Base-by-base conservation (phyloP, 2,888 invertebrate genomes). In the Sarcophaga subvicina region DNA sequence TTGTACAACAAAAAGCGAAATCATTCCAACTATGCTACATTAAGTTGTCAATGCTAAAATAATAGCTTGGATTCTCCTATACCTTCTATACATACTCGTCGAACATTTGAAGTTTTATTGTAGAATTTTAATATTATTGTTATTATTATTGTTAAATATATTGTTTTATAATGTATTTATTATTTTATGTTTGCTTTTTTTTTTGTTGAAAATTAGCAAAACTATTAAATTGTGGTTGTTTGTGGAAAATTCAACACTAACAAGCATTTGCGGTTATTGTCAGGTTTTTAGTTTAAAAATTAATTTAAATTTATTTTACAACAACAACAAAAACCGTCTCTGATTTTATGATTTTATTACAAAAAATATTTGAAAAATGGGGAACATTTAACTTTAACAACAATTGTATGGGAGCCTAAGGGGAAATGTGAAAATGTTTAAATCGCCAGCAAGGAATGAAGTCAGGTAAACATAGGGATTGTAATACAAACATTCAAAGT, bases 151-250 rank as follows among this genome's bases (percentile, higher is more conserved):
- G 62, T 60, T 45, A n/a, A 17, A 49, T 37, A 49, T 77, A 27
- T 17, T 59, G 59, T 17, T 60, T 22, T 20, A 37, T 54, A 59
- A 37, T n/a, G 20, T 77, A 54, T 6, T 67, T 62, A n/a, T 62
- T 20, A 62, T 20, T 45, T 22, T 63, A 66, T 8, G 63, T 67
- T 47, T 67, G 22, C 11, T 25, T 67, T 10, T n/a, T 71, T 27
- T 49, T 69, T 69, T 63, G 77, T 66, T 25, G 49, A 77, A 69
- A 83, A 81, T 87, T 84, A 87, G 84, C 67, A 69, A 78, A 84
- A 84, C 87, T 76, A 76, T 83, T 81, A 75, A 81, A 81, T 71
- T 84, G 87, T 60, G 84, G 87, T 84, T 81, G 70, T 67, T 64
- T 76, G 81, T 63, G 75, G 17, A 49, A 79, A 76, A 79, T 75